Percentiles rank a stretch among this genome's conserved stretches.
Conservation (phyloP, 2,113 vertebrate genomes). For the Orcinus orca region DNA sequence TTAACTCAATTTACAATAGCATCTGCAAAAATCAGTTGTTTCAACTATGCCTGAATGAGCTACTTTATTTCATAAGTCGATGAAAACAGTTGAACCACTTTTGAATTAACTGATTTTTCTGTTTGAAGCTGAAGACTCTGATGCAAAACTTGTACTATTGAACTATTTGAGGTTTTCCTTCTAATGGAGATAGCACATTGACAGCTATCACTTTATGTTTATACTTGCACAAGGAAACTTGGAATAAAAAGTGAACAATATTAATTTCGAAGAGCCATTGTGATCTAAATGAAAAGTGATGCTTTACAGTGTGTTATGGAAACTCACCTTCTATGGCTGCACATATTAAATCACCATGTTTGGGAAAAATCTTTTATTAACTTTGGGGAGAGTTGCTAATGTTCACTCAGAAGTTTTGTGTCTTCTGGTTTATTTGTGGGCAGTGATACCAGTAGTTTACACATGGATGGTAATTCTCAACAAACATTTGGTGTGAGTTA, state of each 20-base stretch:
- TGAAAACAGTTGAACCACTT: not conserved
- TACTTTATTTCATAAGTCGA: not conserved
- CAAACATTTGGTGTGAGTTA: not conserved
- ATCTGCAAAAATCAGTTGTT: constrained; percentile 9
- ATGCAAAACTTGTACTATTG: not conserved
- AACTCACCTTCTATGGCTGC: not conserved
- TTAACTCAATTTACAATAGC: not conserved
- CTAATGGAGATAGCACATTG: not conserved
- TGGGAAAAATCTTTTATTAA: not conserved
- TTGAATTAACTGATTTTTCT: not conserved
- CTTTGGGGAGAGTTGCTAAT: not conserved
- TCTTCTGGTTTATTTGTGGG: not conserved
- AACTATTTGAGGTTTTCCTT: not conserved
- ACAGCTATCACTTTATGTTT: not conserved
- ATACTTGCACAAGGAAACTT: not conserved
- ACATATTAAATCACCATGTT: not conserved
- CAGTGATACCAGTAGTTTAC: not conserved
- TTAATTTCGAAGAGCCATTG: not conserved
- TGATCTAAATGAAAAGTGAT: not conserved
- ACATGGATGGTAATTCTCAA: not conserved
- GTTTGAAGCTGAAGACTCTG: not conserved
- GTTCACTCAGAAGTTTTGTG: not conserved
- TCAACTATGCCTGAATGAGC: not conserved
- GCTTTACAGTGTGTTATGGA: not conserved
- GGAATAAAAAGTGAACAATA: not conserved